These are phyloP conservation scores for Epizoanthus stellaris DNA, from an alignment of 92 coral and sea anemone species.

Conservation along the genomic window DNA sequence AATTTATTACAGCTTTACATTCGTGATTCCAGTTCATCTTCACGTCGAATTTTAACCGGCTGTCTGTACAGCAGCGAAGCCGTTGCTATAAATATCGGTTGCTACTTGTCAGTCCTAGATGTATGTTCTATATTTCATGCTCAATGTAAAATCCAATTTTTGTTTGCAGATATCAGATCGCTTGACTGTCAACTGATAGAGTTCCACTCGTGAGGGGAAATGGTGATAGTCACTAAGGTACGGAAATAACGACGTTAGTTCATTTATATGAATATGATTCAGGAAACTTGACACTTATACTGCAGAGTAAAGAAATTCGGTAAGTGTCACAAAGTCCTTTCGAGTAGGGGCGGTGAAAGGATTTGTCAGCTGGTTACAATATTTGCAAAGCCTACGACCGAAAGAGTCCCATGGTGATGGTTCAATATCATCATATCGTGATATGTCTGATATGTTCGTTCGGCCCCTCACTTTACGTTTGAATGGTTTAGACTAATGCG, in stretches of 20 bases:
- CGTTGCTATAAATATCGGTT: constrained; percentile 18
- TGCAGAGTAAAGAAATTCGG: neutral
- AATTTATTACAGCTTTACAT: constrained; percentile 12
- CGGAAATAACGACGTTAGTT: neutral
- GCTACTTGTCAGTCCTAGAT: neutral
- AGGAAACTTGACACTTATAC: constrained; percentile 6
- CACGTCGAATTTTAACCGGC: constrained; percentile 27
- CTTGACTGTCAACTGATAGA: neutral
- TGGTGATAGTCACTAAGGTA: constrained; percentile 49
- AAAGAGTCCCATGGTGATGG: neutral
- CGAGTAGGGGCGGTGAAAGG: constrained; percentile 1
- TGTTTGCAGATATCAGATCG: constrained; percentile 11
- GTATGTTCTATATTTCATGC: neutral
- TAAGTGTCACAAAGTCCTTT: constrained; percentile 15
- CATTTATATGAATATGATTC: constrained; percentile 13
- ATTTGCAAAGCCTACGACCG: neutral
- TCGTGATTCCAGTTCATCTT: neutral
- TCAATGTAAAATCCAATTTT: neutral
- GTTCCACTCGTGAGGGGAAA: constrained; percentile 11
- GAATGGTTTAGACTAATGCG: neutral
- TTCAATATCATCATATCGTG: neutral
- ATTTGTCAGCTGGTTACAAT: neutral
- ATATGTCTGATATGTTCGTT: neutral
- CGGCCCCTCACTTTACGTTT: neutral
- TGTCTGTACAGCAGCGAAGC: neutral